Conservation (phyloP, 2,113 vertebrate species). For the Fukomys damarensis region DNA sequence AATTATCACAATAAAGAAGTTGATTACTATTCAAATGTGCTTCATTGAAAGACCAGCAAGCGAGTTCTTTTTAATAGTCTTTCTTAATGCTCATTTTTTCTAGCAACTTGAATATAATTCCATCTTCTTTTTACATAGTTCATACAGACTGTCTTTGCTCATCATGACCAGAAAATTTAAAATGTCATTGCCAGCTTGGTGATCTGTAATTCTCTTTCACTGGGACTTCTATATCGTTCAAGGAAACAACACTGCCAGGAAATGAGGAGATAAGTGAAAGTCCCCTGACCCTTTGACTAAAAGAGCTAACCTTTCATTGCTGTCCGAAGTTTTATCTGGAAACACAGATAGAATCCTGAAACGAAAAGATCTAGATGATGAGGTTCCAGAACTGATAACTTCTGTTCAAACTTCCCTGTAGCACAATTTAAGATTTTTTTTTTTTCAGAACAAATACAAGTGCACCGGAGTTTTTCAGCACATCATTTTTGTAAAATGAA, state of each 20-base stretch:
- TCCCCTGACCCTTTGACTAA: not conserved
- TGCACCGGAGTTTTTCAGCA: not conserved
- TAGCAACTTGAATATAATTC: not conserved
- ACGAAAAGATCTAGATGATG: not conserved
- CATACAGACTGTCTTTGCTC: slow-evolving; percentile 40
- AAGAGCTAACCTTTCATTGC: not conserved
- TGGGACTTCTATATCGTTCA: not conserved
- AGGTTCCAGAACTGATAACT: not conserved
- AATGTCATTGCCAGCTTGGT: not conserved
- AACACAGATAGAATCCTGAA: slow-evolving; percentile 13
- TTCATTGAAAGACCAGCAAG: not conserved
- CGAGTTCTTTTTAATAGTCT: not conserved
- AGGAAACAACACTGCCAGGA: not conserved
- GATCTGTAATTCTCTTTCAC: slow-evolving; percentile 10
- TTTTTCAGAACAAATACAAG: not conserved
- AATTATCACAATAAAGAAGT: not conserved
- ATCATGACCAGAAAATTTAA: slow-evolving; percentile 53
- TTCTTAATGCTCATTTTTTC: not conserved
- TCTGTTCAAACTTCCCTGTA: not conserved
- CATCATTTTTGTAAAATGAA: not conserved
- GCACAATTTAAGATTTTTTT: not conserved
- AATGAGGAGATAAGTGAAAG: not conserved
- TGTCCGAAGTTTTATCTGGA: slow-evolving; percentile 15
- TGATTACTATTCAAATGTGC: not conserved
- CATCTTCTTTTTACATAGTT: slow-evolving; percentile 15